phyloP scores from a whole-genome alignment of 2,113 vertebrate genomes.

The Mohoua ochrocephala region DNA sequence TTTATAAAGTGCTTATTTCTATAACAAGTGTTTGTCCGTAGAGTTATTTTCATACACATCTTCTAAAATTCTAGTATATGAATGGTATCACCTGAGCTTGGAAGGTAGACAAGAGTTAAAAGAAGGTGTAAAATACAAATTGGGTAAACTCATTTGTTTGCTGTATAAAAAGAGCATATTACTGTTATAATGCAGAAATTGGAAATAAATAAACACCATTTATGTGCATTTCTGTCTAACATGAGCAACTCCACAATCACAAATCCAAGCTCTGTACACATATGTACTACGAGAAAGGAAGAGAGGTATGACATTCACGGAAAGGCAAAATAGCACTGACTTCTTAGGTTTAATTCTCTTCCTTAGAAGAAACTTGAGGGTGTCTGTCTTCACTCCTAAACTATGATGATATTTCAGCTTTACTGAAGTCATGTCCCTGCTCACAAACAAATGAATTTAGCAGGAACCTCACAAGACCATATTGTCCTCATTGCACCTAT shows the following conservation, averaged over 20 bases:
- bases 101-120: not conserved
- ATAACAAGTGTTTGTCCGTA: not conserved
- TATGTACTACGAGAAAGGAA: accelerated
- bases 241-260: not conserved
- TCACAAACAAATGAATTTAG: not conserved
- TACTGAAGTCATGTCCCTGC: not conserved
- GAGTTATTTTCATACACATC: not conserved
- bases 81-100: not conserved
- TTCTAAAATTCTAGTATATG: not conserved
- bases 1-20: not conserved
- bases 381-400: not conserved
- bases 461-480: not conserved
- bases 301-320: not conserved
- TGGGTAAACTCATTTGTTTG: not conserved
- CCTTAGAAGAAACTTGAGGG: not conserved
- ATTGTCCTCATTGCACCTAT: not conserved
- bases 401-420: not conserved
- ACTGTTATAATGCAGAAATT: not conserved
- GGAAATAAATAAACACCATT: not conserved
- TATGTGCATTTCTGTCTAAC: not conserved
- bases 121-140: not conserved
- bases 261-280: not conserved
- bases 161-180: not conserved
- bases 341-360: not conserved
- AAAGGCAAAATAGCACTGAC: not conserved